Conservation (phyloP, 1,140 invertebrate species). For the Drosophila tani region DNA sequence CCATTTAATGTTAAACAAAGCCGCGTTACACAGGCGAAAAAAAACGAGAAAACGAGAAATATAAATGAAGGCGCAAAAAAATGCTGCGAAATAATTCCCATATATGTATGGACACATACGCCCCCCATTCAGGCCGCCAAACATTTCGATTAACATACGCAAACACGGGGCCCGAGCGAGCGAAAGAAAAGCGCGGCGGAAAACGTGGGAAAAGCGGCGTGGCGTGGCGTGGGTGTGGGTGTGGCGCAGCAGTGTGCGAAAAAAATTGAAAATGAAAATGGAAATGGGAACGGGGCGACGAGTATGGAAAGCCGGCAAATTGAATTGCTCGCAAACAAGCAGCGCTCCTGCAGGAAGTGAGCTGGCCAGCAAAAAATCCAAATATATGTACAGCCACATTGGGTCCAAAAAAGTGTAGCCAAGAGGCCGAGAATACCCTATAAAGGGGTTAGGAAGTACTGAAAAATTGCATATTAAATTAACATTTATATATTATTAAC, state of each 20-base stretch:
- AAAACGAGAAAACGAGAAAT: not conserved
- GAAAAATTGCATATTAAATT: no score
- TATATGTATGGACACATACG: slow-evolving; percentile 31
- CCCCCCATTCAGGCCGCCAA: slow-evolving; percentile 59
- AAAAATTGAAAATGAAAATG: slow-evolving; percentile 18
- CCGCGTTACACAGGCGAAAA: slow-evolving; percentile 66
- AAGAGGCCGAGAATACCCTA: not conserved
- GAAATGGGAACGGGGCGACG: not conserved
- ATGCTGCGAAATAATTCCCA: slow-evolving; percentile 14
- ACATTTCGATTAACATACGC: slow-evolving; percentile 82
- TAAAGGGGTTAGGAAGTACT: not conserved
- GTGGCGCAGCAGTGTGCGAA: slow-evolving; percentile 12
- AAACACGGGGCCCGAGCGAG: slow-evolving; percentile 33
- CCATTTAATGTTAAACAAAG: slow-evolving; percentile 84
- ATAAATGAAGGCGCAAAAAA: slow-evolving; percentile 29
- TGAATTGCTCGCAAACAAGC: slow-evolving; percentile 73
- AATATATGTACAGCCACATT: not conserved
- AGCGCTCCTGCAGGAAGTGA: slow-evolving; percentile 49
- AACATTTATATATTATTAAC: no score
- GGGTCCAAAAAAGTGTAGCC: not conserved
- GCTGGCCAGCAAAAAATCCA: slow-evolving; percentile 16
- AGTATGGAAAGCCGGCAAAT: slow-evolving; percentile 53
- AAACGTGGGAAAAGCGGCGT: slow-evolving; percentile 10
- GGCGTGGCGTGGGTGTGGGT: slow-evolving; percentile 16
- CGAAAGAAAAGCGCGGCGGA: slow-evolving; percentile 10